Evolutionary conservation across 2,888 invertebrate species (phyloP).

Genomic region (Ypsolopha scabrella): DNA sequence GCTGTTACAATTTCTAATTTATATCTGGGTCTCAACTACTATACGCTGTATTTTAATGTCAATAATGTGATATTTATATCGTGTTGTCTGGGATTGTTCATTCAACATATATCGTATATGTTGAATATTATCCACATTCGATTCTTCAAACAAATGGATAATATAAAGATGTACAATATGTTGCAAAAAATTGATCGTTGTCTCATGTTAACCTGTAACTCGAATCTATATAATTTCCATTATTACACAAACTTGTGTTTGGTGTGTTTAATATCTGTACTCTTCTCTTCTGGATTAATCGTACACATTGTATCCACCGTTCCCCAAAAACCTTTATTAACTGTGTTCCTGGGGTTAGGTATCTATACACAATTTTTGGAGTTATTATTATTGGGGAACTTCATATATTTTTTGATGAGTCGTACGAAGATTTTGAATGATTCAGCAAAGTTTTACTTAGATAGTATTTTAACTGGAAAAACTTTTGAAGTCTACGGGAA

Average conservation of each 20-base stretch:
- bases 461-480: no score
- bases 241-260: slow-evolving; percentile 12
- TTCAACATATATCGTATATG: slow-evolving; percentile 16
- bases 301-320: slow-evolving; percentile 10
- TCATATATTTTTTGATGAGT: slow-evolving; percentile 18
- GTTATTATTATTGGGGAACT: slow-evolving; percentile 12
- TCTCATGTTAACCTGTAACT: neutral
- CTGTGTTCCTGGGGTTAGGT: slow-evolving; percentile 13
- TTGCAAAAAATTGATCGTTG: slow-evolving; percentile 21
- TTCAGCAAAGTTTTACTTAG: slow-evolving; percentile 9
- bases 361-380: slow-evolving; percentile 18
- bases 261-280: slow-evolving; percentile 8
- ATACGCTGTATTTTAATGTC: slow-evolving; percentile 7
- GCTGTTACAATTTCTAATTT: slow-evolving; percentile 13
- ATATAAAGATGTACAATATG: slow-evolving; percentile 14
- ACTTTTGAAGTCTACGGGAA: slow-evolving; percentile 7
- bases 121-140: slow-evolving; percentile 14
- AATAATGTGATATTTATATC: slow-evolving; percentile 7
- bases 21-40: slow-evolving; percentile 14
- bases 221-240: slow-evolving; percentile 12
- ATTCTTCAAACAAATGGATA: slow-evolving; percentile 14
- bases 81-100: slow-evolving; percentile 7
- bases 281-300: slow-evolving; percentile 14
- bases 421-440: slow-evolving; percentile 19
- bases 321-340: slow-evolving; percentile 11